Percentiles rank a stretch among this genome's conserved stretches.
These are phyloP conservation scores for Entomyzon cyanotis DNA, from an alignment of 2,113 vertebrate genomes.

Conservation along the genomic window DNA sequence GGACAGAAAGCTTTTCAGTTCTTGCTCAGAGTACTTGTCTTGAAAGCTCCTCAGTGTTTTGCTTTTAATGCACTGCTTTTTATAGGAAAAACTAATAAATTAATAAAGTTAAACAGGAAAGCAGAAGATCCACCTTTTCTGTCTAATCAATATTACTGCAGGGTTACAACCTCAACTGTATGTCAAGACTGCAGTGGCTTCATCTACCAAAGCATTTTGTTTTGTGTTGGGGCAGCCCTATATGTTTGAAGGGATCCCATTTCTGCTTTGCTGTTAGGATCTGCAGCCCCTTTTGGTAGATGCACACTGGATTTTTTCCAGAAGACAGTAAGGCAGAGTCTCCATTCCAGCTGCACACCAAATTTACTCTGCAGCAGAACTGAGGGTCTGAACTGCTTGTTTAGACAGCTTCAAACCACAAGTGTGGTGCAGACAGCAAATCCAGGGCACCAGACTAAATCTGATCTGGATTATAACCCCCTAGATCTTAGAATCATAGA, in stretches of 20 bases:
- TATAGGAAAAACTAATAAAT: background rate
- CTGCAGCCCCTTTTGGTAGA: background rate
- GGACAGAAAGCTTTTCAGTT: background rate
- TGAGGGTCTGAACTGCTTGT: background rate
- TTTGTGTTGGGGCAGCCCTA: background rate
- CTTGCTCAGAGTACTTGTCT: background rate
- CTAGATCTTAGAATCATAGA: background rate
- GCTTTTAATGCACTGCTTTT: background rate
- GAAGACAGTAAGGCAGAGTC: background rate
- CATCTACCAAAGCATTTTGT: background rate
- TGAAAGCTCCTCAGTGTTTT: background rate
- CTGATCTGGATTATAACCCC: background rate
- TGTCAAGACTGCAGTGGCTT: background rate
- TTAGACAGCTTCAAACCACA: background rate
- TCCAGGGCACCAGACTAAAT: background rate
- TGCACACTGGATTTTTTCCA: background rate
- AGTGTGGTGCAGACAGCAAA: background rate
- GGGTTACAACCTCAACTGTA: background rate
- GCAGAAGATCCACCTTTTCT: background rate
- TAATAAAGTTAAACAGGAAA: background rate
- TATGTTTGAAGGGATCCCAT: background rate
- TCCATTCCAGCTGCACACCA: background rate
- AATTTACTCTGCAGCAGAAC: background rate
- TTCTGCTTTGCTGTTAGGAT: background rate
- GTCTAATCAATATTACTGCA: background rate